Conservation (phyloP, 2,888 invertebrate genomes). For the Calliopum simillimum region DNA sequence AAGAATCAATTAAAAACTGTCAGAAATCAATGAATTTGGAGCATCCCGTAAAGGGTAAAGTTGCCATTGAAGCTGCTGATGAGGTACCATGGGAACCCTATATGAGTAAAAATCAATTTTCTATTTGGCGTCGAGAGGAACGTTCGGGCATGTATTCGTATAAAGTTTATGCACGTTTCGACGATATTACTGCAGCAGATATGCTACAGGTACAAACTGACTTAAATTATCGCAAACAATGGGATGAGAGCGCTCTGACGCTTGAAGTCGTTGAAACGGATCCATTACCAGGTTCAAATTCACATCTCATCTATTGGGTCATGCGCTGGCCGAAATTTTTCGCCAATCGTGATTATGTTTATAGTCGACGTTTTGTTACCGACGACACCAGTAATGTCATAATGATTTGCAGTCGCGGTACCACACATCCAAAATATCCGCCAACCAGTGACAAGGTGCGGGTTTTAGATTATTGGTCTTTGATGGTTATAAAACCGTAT, state of each 20-base stretch:
- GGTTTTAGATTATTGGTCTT: conserved; percentile 86
- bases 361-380: conserved; percentile 76
- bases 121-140: conserved; percentile 84
- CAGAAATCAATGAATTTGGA: conserved; percentile 37
- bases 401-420: conserved; percentile 76
- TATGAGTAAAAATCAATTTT: conserved; percentile 81
- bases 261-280: conserved; percentile 78
- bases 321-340: conserved; percentile 88
- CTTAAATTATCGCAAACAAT: conserved; percentile 79
- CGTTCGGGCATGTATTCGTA: conserved; percentile 80
- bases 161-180: conserved; percentile 87
- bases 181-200: conserved; percentile 82
- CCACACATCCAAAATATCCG: conserved; percentile 78
- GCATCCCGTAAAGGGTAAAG: conserved; percentile 41
- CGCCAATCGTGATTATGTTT: conserved; percentile 88
- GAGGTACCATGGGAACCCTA: conserved; percentile 74
- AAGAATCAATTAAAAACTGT: conserved; percentile 69
- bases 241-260: conserved; percentile 83
- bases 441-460: conserved; percentile 76
- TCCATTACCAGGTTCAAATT: conserved; percentile 71
- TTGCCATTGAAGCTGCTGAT: conserved; percentile 50
- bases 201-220: conserved; percentile 87
- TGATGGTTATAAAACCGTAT: conserved; percentile 83
- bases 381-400: conserved; percentile 72
- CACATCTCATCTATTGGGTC: conserved; percentile 88